phyloP scores from a whole-genome alignment of 2,888 invertebrate genomes.

The Rambutsinella grinnellia region DNA sequence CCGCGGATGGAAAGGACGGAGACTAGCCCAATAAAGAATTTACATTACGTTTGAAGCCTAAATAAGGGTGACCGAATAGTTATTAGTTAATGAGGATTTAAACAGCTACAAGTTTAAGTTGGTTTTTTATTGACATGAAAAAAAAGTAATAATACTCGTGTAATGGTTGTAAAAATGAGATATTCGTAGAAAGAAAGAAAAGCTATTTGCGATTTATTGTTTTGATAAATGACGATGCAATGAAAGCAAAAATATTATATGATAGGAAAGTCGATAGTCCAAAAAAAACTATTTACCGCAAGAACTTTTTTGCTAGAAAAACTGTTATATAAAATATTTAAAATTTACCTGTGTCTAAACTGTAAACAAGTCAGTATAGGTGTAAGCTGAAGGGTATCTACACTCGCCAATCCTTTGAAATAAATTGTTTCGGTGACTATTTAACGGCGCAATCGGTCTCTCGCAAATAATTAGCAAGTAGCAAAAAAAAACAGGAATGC shows the following conservation, averaged over 20 bases:
- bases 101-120: no score
- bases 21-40: slow-evolving; percentile 41
- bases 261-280: not conserved
- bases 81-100: slow-evolving; percentile 15
- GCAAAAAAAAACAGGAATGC: no score
- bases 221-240: not conserved
- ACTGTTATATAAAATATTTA: slow-evolving; percentile 3
- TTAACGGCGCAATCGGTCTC: no score
- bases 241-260: slow-evolving; percentile 9
- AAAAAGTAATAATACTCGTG: slow-evolving; percentile 29
- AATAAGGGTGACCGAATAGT: not conserved
- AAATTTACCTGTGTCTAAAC: slow-evolving; percentile 33
- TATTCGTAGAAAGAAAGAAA: not conserved
- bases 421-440: no score
- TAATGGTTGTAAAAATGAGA: slow-evolving; percentile 33
- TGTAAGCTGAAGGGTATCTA: no score
- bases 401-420: no score
- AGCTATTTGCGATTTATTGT: no score
- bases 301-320: slow-evolving; percentile 3
- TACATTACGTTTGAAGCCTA: not conserved
- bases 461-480: no score
- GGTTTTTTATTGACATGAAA: slow-evolving; percentile 31
- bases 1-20: slow-evolving; percentile 54
- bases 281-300: not conserved
- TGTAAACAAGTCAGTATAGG: no score